Evolutionary conservation across 2,797 vertebrate genomes (phyloP).

Genomic region (Phataginus tetradactyla): DNA sequence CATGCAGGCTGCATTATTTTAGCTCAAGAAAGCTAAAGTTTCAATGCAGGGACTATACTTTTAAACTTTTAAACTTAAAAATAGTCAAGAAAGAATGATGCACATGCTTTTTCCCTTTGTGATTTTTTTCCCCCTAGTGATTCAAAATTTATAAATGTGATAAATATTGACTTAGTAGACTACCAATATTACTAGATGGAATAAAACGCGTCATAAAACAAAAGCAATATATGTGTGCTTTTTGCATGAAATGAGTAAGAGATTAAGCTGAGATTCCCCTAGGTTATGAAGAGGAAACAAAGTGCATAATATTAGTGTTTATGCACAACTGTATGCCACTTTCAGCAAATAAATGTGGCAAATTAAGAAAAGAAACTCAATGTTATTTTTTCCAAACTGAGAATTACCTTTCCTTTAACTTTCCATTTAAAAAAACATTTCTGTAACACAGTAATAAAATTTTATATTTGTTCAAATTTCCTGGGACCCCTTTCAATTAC

Average conservation of each 20-base stretch:
- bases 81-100: background rate
- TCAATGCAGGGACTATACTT: background rate
- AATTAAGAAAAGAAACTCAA: background rate
- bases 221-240: slow-evolving; percentile 75
- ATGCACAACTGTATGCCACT: slow-evolving; percentile 39
- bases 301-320: slow-evolving; percentile 74
- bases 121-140: background rate
- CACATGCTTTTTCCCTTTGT: background rate
- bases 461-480: slow-evolving; percentile 32
- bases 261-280: slow-evolving; percentile 68
- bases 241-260: slow-evolving; percentile 72
- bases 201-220: slow-evolving; percentile 47
- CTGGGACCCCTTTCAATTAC: background rate
- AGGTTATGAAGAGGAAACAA: slow-evolving; percentile 80
- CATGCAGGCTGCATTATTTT: slow-evolving; percentile 55
- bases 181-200: slow-evolving; percentile 49
- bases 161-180: slow-evolving; percentile 63
- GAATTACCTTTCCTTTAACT: slow-evolving; percentile 64
- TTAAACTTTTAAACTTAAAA: slow-evolving; percentile 62
- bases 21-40: slow-evolving; percentile 56
- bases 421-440: slow-evolving; percentile 58
- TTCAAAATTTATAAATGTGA: slow-evolving; percentile 66
- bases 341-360: slow-evolving; percentile 46
- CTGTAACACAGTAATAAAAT: background rate
- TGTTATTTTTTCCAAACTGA: background rate